Conservation (phyloP, 1,140 invertebrate genomes). For the Chelonus insularis region DNA sequence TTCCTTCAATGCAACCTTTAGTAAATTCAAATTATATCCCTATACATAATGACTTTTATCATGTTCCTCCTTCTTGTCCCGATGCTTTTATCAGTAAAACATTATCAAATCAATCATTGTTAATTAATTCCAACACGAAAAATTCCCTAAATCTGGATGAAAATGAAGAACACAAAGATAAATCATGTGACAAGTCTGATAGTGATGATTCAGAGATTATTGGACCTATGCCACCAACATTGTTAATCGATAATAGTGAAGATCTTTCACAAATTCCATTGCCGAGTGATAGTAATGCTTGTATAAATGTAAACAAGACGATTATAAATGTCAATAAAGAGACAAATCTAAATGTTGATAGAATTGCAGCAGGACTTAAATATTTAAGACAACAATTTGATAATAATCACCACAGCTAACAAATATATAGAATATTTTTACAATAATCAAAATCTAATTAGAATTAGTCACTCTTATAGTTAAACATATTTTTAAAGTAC, state of each 20-base stretch:
- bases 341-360: conserved; percentile 52
- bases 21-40: no score
- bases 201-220: conserved; percentile 37
- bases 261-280: conserved; percentile 24
- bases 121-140: no score
- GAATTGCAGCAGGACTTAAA: conserved; percentile 67
- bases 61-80: no score
- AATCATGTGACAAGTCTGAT: conserved; percentile 6
- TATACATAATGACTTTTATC: no score
- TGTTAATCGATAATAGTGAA: neutral
- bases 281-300: neutral
- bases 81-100: no score
- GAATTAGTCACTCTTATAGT: no score
- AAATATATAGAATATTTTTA: no score
- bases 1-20: neutral
- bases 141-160: no score
- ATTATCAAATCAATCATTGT: no score
- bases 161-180: no score
- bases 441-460: no score
- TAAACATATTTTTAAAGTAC: no score
- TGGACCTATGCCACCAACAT: conserved; percentile 38
- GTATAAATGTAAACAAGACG: neutral
- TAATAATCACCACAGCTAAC: conserved; percentile 45
- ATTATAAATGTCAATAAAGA: neutral
- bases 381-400: conserved; percentile 65